Evolutionary conservation across 2,797 vertebrate genomes (phyloP).

Genomic region (Falco naumanni): DNA sequence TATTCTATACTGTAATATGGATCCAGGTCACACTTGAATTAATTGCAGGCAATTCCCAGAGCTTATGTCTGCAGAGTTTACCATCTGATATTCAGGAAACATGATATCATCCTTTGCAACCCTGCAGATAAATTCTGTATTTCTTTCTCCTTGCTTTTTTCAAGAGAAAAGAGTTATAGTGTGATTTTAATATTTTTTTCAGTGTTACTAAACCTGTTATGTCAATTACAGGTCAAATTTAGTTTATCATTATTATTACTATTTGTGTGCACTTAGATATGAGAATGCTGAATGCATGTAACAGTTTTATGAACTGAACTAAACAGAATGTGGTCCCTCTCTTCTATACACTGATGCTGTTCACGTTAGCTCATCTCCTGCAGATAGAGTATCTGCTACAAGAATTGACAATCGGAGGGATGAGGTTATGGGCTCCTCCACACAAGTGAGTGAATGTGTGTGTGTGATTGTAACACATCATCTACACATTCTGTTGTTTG

Average conservation of each 20-base stretch:
- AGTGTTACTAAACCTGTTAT: background rate
- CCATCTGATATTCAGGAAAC: background rate
- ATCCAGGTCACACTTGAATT: background rate
- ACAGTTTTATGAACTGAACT: background rate
- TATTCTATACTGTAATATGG: background rate
- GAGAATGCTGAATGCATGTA: background rate
- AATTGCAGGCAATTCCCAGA: background rate
- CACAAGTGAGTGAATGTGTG: background rate
- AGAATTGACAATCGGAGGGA: background rate
- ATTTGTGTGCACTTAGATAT: background rate
- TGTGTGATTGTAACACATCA: background rate
- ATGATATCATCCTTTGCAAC: background rate
- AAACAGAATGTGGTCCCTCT: background rate
- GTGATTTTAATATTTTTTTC: background rate
- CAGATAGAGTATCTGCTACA: background rate
- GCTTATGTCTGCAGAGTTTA: background rate
- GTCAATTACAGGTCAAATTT: background rate
- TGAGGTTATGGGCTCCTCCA: background rate
- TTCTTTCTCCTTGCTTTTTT: background rate
- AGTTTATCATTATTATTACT: background rate
- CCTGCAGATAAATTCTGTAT: background rate
- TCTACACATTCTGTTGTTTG: conserved; percentile 7
- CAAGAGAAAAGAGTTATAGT: background rate
- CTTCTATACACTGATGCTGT: background rate
- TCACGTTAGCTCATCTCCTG: background rate